Base-by-base conservation (phyloP, 2,797 vertebrate species). In the Pogoniulus pusillus region DNA sequence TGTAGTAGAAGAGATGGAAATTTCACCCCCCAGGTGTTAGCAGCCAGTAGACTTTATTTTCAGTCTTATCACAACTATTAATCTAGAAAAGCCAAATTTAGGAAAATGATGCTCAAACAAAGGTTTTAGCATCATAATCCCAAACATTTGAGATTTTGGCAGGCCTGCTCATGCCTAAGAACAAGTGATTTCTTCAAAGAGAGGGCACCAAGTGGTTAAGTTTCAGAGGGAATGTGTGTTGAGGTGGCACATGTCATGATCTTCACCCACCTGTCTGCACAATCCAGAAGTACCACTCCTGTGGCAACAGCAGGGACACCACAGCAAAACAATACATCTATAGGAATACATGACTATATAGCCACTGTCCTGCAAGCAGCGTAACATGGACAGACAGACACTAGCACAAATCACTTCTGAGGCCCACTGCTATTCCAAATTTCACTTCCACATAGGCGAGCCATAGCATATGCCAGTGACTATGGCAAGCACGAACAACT, bases 1-100 rank as follows among this genome's bases (percentile, higher is more conserved):
- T 93, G 75, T 82, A 92, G 73, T 45, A 84, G 53, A 82, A 83
- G 39, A 90, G 66, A 95, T 77, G 79, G 82, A 90, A 93, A 92
- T 92, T 90, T 90, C 83, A 74, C 81, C 90, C 79, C 80, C 75
- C 69, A 88, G 94, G 80, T 83, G 86, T 93, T 94, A 94, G 59
- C 93, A 85, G 79, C 79, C 92, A 92, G 93, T 91, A 95, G 91
- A 90, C 73, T 95, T 93, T 92, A 89, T 92, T 93, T 89, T 92
- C 89, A 95, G 93, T 91, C 74, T 93, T 87, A 93, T 74, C 68
- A 93, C 91, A 95, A 96, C 84, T 90, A 78, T 88, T 92, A 88
- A 91, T 96, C 87, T 87, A 16, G 58, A 91, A 94, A 93, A 94
- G 91, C 66, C 91, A 94, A 93, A 90, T 85, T 93, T 86, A 86